phyloP scores from a whole-genome alignment of 2,888 invertebrate genomes.

The Mythimna pallens region DNA sequence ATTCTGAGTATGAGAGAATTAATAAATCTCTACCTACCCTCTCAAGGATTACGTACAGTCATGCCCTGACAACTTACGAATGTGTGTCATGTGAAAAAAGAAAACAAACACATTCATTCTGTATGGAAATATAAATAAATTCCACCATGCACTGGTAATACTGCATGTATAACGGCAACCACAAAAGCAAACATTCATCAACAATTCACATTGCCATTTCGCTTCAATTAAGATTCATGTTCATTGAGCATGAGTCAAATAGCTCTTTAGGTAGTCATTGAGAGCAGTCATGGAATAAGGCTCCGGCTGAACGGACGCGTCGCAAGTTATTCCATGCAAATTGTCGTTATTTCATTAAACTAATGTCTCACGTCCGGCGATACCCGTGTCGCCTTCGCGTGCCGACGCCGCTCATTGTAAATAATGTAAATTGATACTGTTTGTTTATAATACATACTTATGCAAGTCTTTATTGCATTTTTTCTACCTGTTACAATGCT shows the following conservation, averaged over 20 bases:
- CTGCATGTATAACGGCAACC: constrained; percentile 54
- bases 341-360: constrained; percentile 84
- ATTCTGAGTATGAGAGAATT: not conserved
- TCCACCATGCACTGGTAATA: constrained; percentile 30
- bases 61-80: constrained; percentile 32
- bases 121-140: constrained; percentile 48
- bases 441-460: constrained; percentile 44
- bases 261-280: constrained; percentile 78
- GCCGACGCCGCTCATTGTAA: constrained; percentile 67
- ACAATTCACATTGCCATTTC: constrained; percentile 75
- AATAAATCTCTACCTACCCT: constrained; percentile 39
- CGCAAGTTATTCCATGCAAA: constrained; percentile 74
- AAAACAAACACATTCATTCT: constrained; percentile 44
- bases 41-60: constrained; percentile 25
- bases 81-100: constrained; percentile 51
- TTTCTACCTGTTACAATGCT: constrained; percentile 29
- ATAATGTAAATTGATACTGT: constrained; percentile 62
- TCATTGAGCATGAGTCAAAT: constrained; percentile 87
- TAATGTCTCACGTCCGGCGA: constrained; percentile 83
- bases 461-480: constrained; percentile 50
- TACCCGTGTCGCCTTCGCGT: constrained; percentile 78
- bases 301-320: constrained; percentile 55
- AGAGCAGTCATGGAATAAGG: constrained; percentile 74
- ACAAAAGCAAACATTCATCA: constrained; percentile 68
- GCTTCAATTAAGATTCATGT: constrained; percentile 86